phyloP scores from a whole-genome alignment of 2,888 invertebrate genomes.

The Drosophila silvestris region DNA sequence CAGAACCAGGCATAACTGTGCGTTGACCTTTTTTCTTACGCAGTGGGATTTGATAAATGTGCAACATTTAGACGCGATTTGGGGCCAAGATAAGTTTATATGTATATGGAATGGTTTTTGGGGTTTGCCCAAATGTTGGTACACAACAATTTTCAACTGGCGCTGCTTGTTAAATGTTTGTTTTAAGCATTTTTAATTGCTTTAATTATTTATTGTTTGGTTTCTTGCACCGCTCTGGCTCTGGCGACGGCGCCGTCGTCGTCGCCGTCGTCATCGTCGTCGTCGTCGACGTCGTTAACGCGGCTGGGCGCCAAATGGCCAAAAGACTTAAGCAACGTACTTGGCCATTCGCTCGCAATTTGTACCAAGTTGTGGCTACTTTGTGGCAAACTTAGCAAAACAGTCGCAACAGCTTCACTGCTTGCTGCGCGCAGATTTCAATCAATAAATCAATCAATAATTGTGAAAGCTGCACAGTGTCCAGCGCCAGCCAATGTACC shows the following conservation, averaged over 20 bases:
- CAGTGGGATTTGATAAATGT: constrained; percentile 75
- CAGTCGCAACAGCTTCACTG: constrained; percentile 58
- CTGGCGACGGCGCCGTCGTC: constrained; percentile 21
- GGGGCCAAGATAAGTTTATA: constrained; percentile 73
- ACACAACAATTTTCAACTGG: constrained; percentile 64
- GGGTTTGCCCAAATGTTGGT: constrained; percentile 62
- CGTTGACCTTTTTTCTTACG: constrained; percentile 73
- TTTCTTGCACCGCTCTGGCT: constrained; percentile 47
- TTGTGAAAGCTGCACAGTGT: constrained; percentile 75
- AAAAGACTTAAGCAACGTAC: constrained; percentile 76
- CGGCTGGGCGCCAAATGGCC: constrained; percentile 70
- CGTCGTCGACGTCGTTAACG: constrained; percentile 29
- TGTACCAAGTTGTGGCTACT: constrained; percentile 46
- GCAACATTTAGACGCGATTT: constrained; percentile 80
- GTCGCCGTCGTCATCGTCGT: background rate
- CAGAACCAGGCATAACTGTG: constrained; percentile 74
- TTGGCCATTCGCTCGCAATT: constrained; percentile 61
- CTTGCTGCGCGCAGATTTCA: constrained; percentile 73
- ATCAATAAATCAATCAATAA: constrained; percentile 80
- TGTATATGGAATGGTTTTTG: constrained; percentile 22
- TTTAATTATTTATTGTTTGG: constrained; percentile 82
- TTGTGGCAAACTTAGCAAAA: constrained; percentile 58
- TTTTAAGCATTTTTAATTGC: constrained; percentile 82
- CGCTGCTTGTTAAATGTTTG: constrained; percentile 81
- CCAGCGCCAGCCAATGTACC: constrained; percentile 51